Conservation (phyloP, 2,113 vertebrate species). For the Pteropus alecto region DNA sequence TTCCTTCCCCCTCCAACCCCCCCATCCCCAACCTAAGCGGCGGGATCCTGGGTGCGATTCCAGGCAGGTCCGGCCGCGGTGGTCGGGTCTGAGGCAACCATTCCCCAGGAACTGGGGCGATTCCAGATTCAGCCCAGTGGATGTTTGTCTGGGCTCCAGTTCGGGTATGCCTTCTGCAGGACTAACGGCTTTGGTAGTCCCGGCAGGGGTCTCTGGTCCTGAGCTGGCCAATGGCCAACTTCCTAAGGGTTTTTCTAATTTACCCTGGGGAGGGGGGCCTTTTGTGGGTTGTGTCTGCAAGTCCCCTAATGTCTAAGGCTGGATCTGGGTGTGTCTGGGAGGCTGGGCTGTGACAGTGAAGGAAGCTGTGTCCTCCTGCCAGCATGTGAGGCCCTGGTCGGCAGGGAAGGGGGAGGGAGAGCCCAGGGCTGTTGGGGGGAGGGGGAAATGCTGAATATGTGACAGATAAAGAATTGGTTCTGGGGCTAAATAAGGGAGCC, state of each 20-base stretch:
- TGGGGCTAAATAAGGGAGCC: conserved; percentile 69
- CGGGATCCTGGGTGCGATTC: background rate
- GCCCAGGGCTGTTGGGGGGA: background rate
- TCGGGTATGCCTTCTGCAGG: background rate
- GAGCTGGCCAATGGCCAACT: conserved; percentile 29
- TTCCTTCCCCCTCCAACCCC: background rate
- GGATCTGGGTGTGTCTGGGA: conserved; percentile 73
- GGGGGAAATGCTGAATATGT: conserved; percentile 45
- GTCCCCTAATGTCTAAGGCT: conserved; percentile 26
- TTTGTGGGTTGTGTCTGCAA: background rate
- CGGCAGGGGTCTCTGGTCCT: background rate
- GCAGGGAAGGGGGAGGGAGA: background rate
- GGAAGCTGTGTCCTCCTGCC: conserved; percentile 67
- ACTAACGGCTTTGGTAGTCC: background rate
- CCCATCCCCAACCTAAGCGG: background rate
- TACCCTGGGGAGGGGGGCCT: background rate
- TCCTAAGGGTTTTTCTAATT: conserved; percentile 27
- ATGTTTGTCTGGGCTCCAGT: background rate
- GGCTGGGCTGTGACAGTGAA: conserved; percentile 70
- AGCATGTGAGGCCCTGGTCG: conserved; percentile 55
- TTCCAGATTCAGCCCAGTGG: background rate
- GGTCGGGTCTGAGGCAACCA: conserved; percentile 35
- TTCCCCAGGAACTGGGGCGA: conserved; percentile 9
- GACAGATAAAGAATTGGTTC: conserved; percentile 63
- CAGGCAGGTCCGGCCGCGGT: conserved; percentile 29